Evolutionary conservation across 2,888 invertebrate species (phyloP).

Genomic region (Neria commutata): DNA sequence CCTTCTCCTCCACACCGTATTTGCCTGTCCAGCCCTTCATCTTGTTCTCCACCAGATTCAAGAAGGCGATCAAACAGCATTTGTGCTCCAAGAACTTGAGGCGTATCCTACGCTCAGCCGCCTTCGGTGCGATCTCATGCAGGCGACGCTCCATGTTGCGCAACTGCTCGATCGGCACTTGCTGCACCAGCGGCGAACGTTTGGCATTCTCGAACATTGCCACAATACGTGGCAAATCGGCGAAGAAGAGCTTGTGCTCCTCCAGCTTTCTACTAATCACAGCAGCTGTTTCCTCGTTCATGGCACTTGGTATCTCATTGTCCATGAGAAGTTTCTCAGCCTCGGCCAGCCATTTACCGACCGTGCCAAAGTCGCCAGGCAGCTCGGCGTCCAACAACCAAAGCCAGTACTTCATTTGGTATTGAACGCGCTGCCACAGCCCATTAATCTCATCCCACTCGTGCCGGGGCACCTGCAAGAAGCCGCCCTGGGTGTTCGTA

Average conservation of each 20-base stretch:
- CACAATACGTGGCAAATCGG: slow-evolving; percentile 77
- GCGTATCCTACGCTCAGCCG: slow-evolving; percentile 81
- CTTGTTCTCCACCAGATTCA: slow-evolving; percentile 88
- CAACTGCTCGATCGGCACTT: slow-evolving; percentile 80
- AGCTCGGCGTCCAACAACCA: slow-evolving; percentile 85
- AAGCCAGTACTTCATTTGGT: slow-evolving; percentile 83
- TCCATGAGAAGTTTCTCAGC: slow-evolving; percentile 80
- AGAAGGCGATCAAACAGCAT: slow-evolving; percentile 90
- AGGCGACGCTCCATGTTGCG: slow-evolving; percentile 81
- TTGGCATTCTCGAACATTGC: slow-evolving; percentile 80
- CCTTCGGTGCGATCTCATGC: slow-evolving; percentile 74
- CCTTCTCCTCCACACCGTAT: slow-evolving; percentile 83
- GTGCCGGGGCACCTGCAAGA: slow-evolving; percentile 80
- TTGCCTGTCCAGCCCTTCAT: slow-evolving; percentile 88
- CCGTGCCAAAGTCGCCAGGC: slow-evolving; percentile 82
- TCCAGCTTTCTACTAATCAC: slow-evolving; percentile 86
- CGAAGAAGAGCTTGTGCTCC: slow-evolving; percentile 89
- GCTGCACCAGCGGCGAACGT: slow-evolving; percentile 72
- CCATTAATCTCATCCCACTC: slow-evolving; percentile 84
- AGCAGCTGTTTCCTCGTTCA: slow-evolving; percentile 89
- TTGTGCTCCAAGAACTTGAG: slow-evolving; percentile 92
- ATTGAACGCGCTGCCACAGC: slow-evolving; percentile 81
- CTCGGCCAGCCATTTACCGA: slow-evolving; percentile 89
- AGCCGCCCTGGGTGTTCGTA: slow-evolving; percentile 76
- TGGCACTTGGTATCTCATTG: slow-evolving; percentile 80